Evolutionary conservation across 2,888 invertebrate genomes (phyloP).

Genomic region (Chrysotoxum bicinctum): DNA sequence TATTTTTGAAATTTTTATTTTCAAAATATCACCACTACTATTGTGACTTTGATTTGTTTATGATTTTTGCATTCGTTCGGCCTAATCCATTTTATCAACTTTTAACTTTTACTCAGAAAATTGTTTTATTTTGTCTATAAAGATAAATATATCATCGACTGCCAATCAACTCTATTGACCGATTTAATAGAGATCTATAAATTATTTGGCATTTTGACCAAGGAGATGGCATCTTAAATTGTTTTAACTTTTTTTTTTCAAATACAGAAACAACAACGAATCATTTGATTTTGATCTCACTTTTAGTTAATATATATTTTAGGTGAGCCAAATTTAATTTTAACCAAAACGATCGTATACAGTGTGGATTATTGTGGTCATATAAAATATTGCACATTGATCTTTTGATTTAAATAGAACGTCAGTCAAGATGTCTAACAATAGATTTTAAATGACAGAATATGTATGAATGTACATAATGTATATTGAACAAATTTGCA

Average conservation of each 20-base stretch:
- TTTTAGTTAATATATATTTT: constrained; percentile 9
- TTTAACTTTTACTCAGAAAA: constrained; percentile 11
- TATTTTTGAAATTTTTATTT: background rate
- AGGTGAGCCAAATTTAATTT: constrained; percentile 33
- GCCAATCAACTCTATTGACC: background rate
- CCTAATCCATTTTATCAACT: background rate
- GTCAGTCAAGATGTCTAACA: constrained; percentile 36
- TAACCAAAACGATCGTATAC: constrained; percentile 37
- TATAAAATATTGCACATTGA: constrained; percentile 44
- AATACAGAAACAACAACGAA: constrained; percentile 1
- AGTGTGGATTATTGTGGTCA: constrained; percentile 1
- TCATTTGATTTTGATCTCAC: constrained; percentile 35
- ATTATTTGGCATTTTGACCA: constrained; percentile 65
- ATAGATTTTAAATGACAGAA: background rate
- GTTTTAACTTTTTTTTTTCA: constrained; percentile 14
- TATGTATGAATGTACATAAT: background rate
- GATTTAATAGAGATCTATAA: constrained; percentile 40
- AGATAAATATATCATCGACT: background rate
- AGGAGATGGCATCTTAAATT: constrained; percentile 56
- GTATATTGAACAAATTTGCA: background rate
- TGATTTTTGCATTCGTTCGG: background rate
- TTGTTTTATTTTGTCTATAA: background rate
- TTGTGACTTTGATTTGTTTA: background rate
- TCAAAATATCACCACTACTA: background rate
- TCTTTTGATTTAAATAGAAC: constrained; percentile 54